Evolutionary conservation across 2,888 invertebrate genomes (phyloP).

Genomic region (Melipona bicolor): DNA sequence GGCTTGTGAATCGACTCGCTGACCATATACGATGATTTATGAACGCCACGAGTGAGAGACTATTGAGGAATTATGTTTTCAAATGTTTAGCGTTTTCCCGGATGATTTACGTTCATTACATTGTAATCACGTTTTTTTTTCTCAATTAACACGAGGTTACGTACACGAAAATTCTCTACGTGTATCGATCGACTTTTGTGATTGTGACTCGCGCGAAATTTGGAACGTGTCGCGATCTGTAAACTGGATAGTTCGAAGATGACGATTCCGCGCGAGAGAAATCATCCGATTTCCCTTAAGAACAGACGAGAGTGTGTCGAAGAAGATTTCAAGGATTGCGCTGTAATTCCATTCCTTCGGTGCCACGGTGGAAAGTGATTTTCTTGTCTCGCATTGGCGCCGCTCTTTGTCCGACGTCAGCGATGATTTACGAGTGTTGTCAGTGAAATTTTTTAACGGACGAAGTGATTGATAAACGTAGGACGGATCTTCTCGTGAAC

Average conservation of each 20-base stretch:
- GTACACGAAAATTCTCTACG: background rate
- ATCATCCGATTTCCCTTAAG: background rate
- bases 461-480: background rate
- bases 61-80: background rate
- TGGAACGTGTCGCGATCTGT: background rate
- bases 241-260: background rate
- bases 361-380: constrained; percentile 12
- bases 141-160: background rate
- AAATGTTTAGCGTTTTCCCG: background rate
- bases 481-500: background rate
- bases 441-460: background rate
- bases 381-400: constrained; percentile 18
- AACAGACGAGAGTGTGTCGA: background rate
- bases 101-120: background rate
- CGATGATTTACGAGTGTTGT: background rate
- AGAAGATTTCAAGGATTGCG: constrained; percentile 22
- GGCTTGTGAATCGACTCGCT: background rate
- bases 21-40: constrained; percentile 1
- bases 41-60: constrained; percentile 1
- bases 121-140: background rate
- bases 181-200: background rate
- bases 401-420: background rate
- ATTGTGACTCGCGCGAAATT: background rate
- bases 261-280: background rate
- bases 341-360: constrained; percentile 20